A percentile compares a stretch with the other conserved stretches of the same genome.
Evolutionary conservation across 2,113 vertebrate species (phyloP).

Genomic region (Lathamus discolor): DNA sequence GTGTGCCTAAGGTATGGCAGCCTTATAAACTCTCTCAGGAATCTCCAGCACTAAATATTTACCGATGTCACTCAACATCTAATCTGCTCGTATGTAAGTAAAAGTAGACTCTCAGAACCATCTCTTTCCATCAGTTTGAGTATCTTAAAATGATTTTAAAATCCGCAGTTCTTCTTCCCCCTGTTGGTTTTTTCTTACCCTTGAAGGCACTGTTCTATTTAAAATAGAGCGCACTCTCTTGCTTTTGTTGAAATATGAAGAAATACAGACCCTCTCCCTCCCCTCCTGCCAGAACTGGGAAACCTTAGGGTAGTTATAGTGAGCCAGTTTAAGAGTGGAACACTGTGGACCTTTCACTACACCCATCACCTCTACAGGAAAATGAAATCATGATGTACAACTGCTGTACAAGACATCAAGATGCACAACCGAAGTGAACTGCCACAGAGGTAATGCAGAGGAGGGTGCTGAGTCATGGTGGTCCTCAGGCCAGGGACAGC

Average conservation of each 20-base stretch:
- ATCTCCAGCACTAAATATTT: neutral
- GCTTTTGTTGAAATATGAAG: neutral
- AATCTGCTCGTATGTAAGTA: neutral
- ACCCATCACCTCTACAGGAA: neutral
- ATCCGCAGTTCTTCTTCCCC: neutral
- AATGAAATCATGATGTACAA: neutral
- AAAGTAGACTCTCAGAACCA: neutral
- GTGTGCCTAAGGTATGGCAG: neutral
- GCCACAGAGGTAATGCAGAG: neutral
- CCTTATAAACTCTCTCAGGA: neutral
- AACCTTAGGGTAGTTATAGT: neutral
- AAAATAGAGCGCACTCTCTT: neutral
- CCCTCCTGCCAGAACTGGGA: neutral
- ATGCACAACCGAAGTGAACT: neutral
- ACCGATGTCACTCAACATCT: neutral
- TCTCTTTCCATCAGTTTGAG: neutral
- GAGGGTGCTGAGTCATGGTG: neutral
- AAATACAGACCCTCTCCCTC: neutral
- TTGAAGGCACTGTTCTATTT: neutral
- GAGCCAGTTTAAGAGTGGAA: neutral
- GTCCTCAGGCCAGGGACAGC: neutral
- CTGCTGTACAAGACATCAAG: neutral
- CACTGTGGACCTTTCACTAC: neutral
- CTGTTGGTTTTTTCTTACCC: accelerated
- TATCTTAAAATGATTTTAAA: neutral